These are phyloP conservation scores for Drosophila ochracea DNA, from an alignment of 2,888 invertebrate species.

Conservation along the genomic window DNA sequence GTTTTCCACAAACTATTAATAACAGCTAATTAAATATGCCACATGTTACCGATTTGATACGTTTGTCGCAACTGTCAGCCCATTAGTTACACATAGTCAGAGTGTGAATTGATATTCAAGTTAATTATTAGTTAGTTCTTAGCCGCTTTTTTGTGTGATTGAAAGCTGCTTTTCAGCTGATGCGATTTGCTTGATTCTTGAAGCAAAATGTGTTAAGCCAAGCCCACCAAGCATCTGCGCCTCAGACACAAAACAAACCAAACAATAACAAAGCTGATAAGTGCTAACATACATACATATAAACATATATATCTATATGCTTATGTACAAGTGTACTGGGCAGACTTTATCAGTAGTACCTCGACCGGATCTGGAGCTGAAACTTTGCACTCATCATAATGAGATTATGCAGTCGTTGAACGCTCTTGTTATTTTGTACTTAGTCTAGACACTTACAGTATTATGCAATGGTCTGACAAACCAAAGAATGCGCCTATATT, in stretches of 20 bases:
- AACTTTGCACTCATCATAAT: constrained; percentile 55
- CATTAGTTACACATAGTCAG: neutral
- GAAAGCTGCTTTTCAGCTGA: neutral
- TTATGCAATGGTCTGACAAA: constrained; percentile 52
- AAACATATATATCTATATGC: neutral
- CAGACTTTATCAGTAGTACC: constrained; percentile 44
- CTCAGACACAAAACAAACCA: neutral
- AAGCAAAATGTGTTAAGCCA: constrained; percentile 1
- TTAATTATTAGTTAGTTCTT: constrained; percentile 1
- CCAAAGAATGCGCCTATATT: constrained; percentile 19
- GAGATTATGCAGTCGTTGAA: constrained; percentile 37
- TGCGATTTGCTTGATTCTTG: constrained; percentile 5
- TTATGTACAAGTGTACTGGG: neutral
- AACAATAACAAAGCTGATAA: constrained; percentile 46
- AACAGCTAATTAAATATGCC: constrained; percentile 3
- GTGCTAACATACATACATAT: constrained; percentile 12
- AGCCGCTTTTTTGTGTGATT: neutral
- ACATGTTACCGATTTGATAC: neutral
- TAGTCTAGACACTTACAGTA: constrained; percentile 35
- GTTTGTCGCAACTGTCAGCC: neutral
- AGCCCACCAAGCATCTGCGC: neutral
- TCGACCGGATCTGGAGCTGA: constrained; percentile 16
- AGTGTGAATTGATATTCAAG: constrained; percentile 1
- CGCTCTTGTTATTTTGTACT: constrained; percentile 9
- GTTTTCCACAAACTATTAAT: neutral